These are phyloP conservation scores for Hoplodrina blanda DNA, from an alignment of 2,888 invertebrate genomes.

Conservation along the genomic window DNA sequence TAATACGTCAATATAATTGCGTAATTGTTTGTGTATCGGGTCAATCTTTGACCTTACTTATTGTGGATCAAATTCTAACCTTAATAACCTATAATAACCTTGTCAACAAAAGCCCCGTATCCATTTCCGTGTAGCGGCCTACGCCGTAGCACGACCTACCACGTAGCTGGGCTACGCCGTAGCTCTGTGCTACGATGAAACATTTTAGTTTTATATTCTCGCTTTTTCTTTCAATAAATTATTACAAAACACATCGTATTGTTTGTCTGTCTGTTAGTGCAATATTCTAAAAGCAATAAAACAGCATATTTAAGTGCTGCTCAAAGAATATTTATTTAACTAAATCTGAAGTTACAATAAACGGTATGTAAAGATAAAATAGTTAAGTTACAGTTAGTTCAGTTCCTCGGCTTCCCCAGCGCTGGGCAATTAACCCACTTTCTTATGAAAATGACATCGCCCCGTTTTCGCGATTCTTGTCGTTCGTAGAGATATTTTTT, in stretches of 20 bases:
- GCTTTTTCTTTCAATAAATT: no score
- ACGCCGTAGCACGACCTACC: conserved; percentile 3
- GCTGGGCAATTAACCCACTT: conserved; percentile 46
- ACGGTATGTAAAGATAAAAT: conserved; percentile 1
- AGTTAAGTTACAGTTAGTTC: conserved; percentile 7
- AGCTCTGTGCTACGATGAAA: not conserved
- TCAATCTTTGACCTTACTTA: not conserved
- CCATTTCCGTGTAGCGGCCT: not conserved
- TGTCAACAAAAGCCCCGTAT: conserved; percentile 1
- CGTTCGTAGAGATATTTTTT: conserved; percentile 5
- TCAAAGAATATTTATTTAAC: not conserved
- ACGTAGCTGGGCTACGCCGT: not conserved
- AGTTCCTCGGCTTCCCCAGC: conserved; percentile 9
- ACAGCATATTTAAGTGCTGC: not conserved
- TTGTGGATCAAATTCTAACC: conserved; percentile 6
- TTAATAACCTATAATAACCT: not conserved
- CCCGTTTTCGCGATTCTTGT: conserved; percentile 17
- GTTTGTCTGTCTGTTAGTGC: not conserved
- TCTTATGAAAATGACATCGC: conserved; percentile 25
- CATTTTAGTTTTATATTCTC: not conserved
- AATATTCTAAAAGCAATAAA: not conserved
- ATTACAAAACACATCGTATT: not conserved
- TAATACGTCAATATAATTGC: not conserved
- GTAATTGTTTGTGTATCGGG: not conserved
- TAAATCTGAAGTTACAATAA: not conserved